Conservation (phyloP, 2,797 vertebrate genomes). For the Oreonectes daqikongensis region DNA sequence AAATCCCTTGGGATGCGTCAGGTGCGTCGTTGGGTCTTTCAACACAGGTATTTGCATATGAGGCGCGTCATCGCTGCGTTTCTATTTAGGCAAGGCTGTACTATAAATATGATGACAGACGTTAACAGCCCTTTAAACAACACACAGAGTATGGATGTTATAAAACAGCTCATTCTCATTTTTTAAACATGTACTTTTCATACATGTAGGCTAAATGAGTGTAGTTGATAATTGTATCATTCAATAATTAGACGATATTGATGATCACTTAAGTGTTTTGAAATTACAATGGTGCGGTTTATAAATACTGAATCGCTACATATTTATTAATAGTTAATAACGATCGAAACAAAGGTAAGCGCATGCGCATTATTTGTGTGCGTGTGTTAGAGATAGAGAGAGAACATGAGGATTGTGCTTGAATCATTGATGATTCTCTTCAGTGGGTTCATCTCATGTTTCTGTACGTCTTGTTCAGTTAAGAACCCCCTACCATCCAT, state of each 20-base stretch:
- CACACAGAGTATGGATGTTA: background rate
- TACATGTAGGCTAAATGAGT: too few species aligned
- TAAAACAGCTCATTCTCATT: too few species aligned
- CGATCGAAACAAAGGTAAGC: too few species aligned
- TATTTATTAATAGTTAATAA: too few species aligned
- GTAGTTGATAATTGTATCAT: too few species aligned
- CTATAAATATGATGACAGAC: conserved; percentile 10
- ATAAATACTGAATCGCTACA: too few species aligned
- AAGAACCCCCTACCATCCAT: conserved; percentile 3
- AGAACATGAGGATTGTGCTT: conserved; percentile 38
- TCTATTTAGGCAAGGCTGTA: conserved; percentile 12
- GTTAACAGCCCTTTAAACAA: background rate
- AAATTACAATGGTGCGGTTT: too few species aligned
- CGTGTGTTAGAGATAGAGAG: background rate
- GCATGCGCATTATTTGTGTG: background rate
- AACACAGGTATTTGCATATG: conserved; percentile 26
- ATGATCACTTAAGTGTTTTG: too few species aligned
- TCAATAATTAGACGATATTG: too few species aligned
- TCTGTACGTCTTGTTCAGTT: conserved; percentile 15
- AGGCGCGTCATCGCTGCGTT: conserved; percentile 6
- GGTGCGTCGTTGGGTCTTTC: conserved; percentile 33
- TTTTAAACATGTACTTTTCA: too few species aligned
- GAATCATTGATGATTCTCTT: conserved; percentile 55
- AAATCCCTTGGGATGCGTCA: conserved; percentile 21
- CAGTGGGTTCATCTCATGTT: conserved; percentile 43